A percentile compares a stretch with the other conserved stretches of the same genome.
Conservation (phyloP, 2,888 invertebrate genomes). For the Drosophila formosana region DNA sequence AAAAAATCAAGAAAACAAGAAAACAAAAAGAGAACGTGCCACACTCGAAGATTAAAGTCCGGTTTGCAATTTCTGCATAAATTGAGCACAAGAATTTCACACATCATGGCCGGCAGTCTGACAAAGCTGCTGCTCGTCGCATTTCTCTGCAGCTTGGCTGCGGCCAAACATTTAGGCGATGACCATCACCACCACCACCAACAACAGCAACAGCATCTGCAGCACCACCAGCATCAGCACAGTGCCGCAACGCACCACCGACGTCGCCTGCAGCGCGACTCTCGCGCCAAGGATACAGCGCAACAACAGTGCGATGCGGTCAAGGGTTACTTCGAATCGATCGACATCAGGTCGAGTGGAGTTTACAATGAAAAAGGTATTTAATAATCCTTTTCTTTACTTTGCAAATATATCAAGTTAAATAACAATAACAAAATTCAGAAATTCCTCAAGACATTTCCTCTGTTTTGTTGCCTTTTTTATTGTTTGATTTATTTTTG, state of each 20-base stretch:
- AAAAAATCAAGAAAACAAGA: neutral
- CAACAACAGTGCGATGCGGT: slow-evolving; percentile 78
- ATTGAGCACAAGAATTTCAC: slow-evolving; percentile 44
- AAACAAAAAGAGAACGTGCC: slow-evolving; percentile 17
- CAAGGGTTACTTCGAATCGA: slow-evolving; percentile 83
- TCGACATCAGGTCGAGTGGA: slow-evolving; percentile 82
- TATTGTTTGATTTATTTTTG: too few relatives aligned
- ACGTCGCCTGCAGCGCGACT: slow-evolving; percentile 80
- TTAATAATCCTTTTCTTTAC: too few relatives aligned
- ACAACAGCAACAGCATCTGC: slow-evolving; percentile 41
- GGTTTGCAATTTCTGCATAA: slow-evolving; percentile 28
- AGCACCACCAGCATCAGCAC: slow-evolving; percentile 66
- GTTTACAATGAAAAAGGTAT: slow-evolving; percentile 83
- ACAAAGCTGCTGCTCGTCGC: slow-evolving; percentile 54
- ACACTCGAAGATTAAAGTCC: slow-evolving; percentile 27
- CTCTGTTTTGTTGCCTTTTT: too few relatives aligned
- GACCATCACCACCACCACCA: slow-evolving; percentile 32
- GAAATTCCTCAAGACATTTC: too few relatives aligned
- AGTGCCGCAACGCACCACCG: slow-evolving; percentile 70
- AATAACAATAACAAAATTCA: too few relatives aligned
- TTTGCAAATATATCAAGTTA: too few relatives aligned
- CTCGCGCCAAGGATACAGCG: slow-evolving; percentile 70
- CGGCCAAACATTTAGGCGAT: slow-evolving; percentile 66
- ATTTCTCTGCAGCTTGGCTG: slow-evolving; percentile 55
- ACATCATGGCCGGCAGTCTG: slow-evolving; percentile 51